A percentile compares a stretch with the other conserved stretches of the same genome.
phyloP scores from a whole-genome alignment of 2,888 invertebrate species.

The Noctua fimbriata region DNA sequence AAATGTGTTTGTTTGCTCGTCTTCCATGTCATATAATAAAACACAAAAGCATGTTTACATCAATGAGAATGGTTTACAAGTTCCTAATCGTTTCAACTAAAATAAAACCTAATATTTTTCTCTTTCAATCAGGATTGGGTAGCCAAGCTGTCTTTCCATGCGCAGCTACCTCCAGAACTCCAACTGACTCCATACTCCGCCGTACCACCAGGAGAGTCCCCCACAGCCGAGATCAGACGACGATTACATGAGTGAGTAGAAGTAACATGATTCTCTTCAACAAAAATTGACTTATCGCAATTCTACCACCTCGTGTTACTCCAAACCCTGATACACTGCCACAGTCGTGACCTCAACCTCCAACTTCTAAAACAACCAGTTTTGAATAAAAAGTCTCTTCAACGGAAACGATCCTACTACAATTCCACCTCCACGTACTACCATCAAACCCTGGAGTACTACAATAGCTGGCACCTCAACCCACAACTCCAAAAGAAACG shows the following conservation, averaged over 20 bases:
- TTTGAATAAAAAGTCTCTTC: no score
- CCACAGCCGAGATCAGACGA: constrained; percentile 81
- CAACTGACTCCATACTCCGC: constrained; percentile 96
- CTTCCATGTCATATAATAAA: no score
- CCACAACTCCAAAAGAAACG: constrained; percentile 73
- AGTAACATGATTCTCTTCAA: background rate
- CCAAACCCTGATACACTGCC: constrained; percentile 23
- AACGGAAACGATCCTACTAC: background rate
- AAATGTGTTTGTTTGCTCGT: no score
- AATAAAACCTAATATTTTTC: no score
- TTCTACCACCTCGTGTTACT: background rate
- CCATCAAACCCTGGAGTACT: constrained; percentile 13
- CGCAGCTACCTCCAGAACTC: constrained; percentile 96
- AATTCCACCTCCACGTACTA: background rate
- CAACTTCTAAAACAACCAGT: no score
- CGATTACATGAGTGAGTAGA: constrained; percentile 79
- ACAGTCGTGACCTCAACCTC: constrained; percentile 3
- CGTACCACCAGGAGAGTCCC: constrained; percentile 86
- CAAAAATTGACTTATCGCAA: background rate
- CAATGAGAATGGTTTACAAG: no score
- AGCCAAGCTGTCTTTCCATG: constrained; percentile 97
- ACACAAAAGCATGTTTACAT: no score
- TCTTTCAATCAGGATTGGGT: constrained; percentile 93
- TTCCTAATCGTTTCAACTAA: no score
- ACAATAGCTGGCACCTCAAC: constrained; percentile 13